Evolutionary conservation across 2,888 invertebrate genomes (phyloP), one percentile per base, ranked within the genome.

Genomic region (Osedax frankpressi): DNA sequence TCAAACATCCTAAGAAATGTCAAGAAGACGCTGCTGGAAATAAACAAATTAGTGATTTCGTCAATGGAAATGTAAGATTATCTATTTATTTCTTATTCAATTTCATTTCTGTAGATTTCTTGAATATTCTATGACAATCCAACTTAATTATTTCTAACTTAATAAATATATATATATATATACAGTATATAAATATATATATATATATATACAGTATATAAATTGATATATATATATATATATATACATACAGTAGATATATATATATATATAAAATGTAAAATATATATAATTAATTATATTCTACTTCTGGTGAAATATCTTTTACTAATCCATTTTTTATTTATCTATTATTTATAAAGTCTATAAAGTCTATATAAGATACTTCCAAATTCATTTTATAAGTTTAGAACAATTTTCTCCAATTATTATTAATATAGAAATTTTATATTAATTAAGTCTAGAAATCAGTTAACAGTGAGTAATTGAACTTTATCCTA

Each of bases 21-120:
- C 74, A 77, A 29, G 76, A 77, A 65, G 77, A 77, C 62, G 77
- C 77, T 2, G 73, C 44, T 2, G 77, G 75, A 2, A 59, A 28
- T 3, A 75, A 75, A 24, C 74, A 73, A 29, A 75, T 74, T 73
- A 75, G 74, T 60, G 74, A 73, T 74, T 76, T 74, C 73, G 70
- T 77, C 30, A 74, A 76, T 62, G 75, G 73, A 28, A 25, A 72
- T 71, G 76, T 76, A 3, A 28, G 75, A 62, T 2, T n/a, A 27
- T 29, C 69, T 44, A 11, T 44, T 44, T 44, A 44, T 44, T 11
- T 44, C 6, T 44, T 44, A 44, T 44, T 44, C 6, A 11, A 44
- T 44, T 11, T 44, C 19, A 44, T 44, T 44, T 6, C 19, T 44
- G 19, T 44, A 44, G n/a, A n/a, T n/a, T n/a, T n/a, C n/a, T n/a